Base-by-base conservation (phyloP, 2,888 invertebrate species). In the Drosophila hamatofila region DNA sequence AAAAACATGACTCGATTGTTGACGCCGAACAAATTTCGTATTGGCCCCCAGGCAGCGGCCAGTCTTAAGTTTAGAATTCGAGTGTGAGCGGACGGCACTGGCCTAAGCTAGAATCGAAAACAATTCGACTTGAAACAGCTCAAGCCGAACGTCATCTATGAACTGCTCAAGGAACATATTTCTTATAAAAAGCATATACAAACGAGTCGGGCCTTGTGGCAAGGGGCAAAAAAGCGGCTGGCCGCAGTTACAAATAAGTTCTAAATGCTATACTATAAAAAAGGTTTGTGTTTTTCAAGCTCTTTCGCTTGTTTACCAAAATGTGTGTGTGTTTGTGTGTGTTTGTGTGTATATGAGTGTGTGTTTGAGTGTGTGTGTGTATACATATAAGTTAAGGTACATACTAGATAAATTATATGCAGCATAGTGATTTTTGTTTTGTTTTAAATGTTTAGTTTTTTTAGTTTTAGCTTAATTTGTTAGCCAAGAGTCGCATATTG, bases 321-420 rank as follows among this genome's bases (percentile, higher is more conserved):
- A 35, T 70, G 48, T 63, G 57, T 67, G 46, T 70, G 46, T 57
- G 59, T 75, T 30, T 58, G 21, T 39, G 51, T 66, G 55, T 58
- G 8, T n/a, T 62, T 49, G 67, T 63, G 55, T 68, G 59, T 61
- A 25, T 78, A 60, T 75, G 30, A 11, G 30, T 30, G 11, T 25
- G 25, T 27, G n/a, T n/a, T n/a, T 25, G 25, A 25, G 60, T 67
- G 48, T 35, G 35, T 39, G 30, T 59, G 76, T 66, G 67, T 78
- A 30, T 68, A 60, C 70, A 63, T 74, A 82, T 80, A 88, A 79
- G 72, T 79, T 77, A 85, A 81, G 86, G 84, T 88, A 89, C 86
- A 83, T 85, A 85, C 87, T 88, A 83, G 77, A 78, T 79, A 81
- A 80, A 85, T 89, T 88, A 85, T 83, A 83, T 85, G 83, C 88